These are phyloP conservation scores for Clarias laeviceps DNA, from an alignment of 2,797 vertebrate species.

Conservation along the genomic window DNA sequence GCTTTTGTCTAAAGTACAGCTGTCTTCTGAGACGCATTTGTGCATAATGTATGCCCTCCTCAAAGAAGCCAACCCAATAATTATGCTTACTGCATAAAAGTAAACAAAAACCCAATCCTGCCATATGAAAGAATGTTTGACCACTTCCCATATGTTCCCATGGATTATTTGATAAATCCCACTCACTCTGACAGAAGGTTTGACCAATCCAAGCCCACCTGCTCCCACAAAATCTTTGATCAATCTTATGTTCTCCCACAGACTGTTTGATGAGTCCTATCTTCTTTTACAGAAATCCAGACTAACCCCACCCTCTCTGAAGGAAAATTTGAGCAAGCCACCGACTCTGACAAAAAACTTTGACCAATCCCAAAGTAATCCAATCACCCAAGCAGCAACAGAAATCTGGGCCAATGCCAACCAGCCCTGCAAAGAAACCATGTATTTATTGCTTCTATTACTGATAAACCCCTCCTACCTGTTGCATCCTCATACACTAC, in stretches of 20 bases:
- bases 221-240: neutral
- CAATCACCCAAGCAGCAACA: too few species aligned
- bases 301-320: neutral
- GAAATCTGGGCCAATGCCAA: neutral
- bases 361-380: neutral
- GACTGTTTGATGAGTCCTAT: neutral
- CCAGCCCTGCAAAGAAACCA: neutral
- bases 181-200: neutral
- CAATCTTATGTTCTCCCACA: too few species aligned
- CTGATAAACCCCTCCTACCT: slow-evolving; percentile 71
- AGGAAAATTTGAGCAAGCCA: too few species aligned
- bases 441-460: neutral
- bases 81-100: neutral
- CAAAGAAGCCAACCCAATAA: neutral
- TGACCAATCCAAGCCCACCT: neutral
- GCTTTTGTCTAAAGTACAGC: neutral
- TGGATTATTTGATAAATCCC: neutral
- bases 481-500: slow-evolving; percentile 98
- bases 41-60: neutral
- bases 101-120: neutral
- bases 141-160: too few species aligned
- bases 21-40: neutral
- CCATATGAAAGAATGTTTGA: too few species aligned
- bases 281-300: neutral
- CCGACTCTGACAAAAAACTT: neutral